Percentiles rank a stretch among this genome's conserved stretches.
phyloP scores from a whole-genome alignment of 2,888 invertebrate genomes.

The Acanthopleura granulata region DNA sequence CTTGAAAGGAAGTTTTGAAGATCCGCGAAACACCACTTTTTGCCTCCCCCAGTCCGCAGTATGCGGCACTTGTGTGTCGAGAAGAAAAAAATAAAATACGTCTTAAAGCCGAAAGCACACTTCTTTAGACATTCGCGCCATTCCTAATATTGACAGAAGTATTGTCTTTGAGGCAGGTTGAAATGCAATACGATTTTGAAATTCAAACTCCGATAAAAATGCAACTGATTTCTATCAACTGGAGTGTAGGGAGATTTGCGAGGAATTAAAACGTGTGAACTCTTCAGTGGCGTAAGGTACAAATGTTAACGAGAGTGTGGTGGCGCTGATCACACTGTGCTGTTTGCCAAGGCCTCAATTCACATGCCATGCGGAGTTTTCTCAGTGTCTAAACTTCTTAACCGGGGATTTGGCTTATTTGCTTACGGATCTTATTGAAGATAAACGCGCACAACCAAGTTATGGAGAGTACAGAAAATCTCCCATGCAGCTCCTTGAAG shows the following conservation, averaged over 20 bases:
- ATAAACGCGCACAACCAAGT: neutral
- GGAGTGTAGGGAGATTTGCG: neutral
- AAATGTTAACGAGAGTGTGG: constrained; percentile 5
- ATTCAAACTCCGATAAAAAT: constrained; percentile 12
- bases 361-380: constrained; percentile 6
- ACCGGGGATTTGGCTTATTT: neutral
- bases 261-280: constrained; percentile 2
- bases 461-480: neutral
- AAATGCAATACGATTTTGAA: constrained; percentile 6
- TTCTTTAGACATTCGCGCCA: neutral
- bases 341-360: constrained; percentile 5
- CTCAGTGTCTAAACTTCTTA: constrained; percentile 6
- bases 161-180: constrained; percentile 7
- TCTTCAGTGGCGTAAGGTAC: constrained; percentile 4
- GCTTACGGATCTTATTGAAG: neutral
- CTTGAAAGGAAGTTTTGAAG: no score
- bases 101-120: constrained; percentile 2
- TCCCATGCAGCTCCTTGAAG: neutral
- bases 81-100: neutral
- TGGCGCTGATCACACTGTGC: neutral
- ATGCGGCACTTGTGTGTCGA: neutral
- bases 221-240: constrained; percentile 11
- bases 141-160: neutral
- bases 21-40: no score
- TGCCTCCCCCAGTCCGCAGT: no score